A percentile compares a stretch with the other conserved stretches of the same genome.
phyloP scores from a whole-genome alignment of 1,140 invertebrate genomes.

The Thaumetopoea pityocampa region DNA sequence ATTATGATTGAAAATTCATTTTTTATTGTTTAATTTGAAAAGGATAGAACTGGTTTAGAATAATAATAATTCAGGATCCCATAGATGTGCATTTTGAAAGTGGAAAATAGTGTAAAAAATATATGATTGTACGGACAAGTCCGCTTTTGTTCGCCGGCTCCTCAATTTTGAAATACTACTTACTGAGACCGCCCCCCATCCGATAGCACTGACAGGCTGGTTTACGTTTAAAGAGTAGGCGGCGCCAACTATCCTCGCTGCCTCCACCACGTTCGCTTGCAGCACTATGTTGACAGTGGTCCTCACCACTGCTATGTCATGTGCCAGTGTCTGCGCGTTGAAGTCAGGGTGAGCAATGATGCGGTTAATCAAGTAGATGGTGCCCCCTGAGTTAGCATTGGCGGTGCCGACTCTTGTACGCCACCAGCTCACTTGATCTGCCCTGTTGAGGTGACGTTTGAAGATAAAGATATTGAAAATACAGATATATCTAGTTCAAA shows the following conservation, averaged over 20 bases:
- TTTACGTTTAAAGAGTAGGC: conserved; percentile 25
- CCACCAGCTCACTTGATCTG: conserved; percentile 30
- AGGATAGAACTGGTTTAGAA: too few species aligned
- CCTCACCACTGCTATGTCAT: conserved; percentile 78
- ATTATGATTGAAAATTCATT: too few species aligned
- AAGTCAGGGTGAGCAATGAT: conserved; percentile 75
- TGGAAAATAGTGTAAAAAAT: too few species aligned
- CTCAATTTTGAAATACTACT: conserved; percentile 5
- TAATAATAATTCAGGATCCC: too few species aligned
- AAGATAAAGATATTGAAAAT: too few species aligned
- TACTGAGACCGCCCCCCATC: conserved; percentile 48
- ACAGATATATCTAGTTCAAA: too few species aligned
- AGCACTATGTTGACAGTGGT: conserved; percentile 48
- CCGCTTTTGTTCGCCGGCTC: too few species aligned
- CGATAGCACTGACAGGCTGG: conserved; percentile 37
- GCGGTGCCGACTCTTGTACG: conserved; percentile 43
- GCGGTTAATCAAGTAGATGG: conserved; percentile 37
- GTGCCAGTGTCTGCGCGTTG: conserved; percentile 72
- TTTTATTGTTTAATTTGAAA: too few species aligned
- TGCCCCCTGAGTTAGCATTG: conserved; percentile 28
- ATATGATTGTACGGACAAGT: too few species aligned
- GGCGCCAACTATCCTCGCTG: conserved; percentile 34
- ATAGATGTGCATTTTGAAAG: too few species aligned
- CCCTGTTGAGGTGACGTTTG: conserved; percentile 32
- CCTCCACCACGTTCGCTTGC: conserved; percentile 20